Conservation (phyloP, 1,140 invertebrate species). For the Atopsyche davidsoni region DNA sequence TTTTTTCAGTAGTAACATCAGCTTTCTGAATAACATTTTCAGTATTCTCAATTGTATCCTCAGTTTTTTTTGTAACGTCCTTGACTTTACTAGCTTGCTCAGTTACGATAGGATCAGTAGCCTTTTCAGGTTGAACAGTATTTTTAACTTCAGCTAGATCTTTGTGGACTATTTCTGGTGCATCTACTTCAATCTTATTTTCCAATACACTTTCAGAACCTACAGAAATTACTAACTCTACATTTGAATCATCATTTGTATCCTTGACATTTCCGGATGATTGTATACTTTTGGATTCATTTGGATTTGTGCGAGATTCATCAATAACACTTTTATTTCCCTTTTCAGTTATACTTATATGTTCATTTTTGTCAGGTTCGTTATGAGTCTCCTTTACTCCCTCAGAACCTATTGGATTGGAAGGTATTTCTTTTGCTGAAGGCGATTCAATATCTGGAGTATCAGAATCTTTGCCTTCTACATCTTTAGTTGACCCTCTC, state of each 20-base stretch:
- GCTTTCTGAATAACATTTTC: too few species aligned
- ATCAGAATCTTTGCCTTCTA: not conserved
- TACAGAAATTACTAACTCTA: not conserved
- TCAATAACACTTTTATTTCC: not conserved
- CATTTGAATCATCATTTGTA: too few species aligned
- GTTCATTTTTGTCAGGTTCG: too few species aligned
- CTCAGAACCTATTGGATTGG: too few species aligned
- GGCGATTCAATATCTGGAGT: too few species aligned
- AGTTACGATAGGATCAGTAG: not conserved
- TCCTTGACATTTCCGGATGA: not conserved
- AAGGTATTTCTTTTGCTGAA: too few species aligned
- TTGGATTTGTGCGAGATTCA: not conserved
- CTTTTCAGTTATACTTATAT: not conserved
- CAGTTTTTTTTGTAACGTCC: too few species aligned
- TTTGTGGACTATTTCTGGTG: not conserved
- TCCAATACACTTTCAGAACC: not conserved
- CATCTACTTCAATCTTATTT: not conserved
- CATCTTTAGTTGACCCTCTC: slow-evolving; percentile 15
- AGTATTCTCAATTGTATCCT: too few species aligned
- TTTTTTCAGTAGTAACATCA: not conserved
- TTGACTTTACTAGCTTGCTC: not conserved
- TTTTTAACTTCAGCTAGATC: not conserved
- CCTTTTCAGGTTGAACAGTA: not conserved
- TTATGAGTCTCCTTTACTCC: too few species aligned
- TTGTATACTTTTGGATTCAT: not conserved